phyloP scores from a whole-genome alignment of 2,113 vertebrate species.

The Catharus bicknelli region DNA sequence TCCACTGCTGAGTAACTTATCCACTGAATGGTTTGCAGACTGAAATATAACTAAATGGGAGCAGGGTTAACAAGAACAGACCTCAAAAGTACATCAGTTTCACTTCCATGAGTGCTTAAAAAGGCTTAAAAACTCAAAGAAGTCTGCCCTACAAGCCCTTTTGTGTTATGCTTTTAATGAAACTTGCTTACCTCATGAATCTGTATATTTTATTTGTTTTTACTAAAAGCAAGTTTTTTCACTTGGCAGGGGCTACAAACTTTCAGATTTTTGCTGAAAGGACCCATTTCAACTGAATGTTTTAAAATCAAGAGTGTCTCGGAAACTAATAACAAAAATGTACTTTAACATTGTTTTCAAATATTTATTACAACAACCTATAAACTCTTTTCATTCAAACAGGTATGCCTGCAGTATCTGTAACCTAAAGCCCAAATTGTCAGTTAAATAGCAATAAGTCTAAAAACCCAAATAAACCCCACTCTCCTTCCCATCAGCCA shows the following conservation, averaged over 20 bases:
- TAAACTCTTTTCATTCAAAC: background rate
- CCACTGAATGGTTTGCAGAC: background rate
- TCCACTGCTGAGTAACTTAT: background rate
- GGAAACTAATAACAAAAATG: background rate
- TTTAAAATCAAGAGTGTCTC: background rate
- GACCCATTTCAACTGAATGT: background rate
- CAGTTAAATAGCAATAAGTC: background rate
- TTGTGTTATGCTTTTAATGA: background rate
- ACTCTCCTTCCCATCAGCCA: background rate
- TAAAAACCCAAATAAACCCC: background rate
- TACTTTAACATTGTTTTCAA: constrained; percentile 23
- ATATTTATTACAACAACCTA: constrained; percentile 36
- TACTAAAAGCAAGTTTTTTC: background rate
- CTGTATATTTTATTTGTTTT: constrained; percentile 1
- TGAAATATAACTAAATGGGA: accelerated
- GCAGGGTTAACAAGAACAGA: background rate
- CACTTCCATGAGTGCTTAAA: background rate
- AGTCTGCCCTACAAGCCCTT: accelerated
- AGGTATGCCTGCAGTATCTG: background rate
- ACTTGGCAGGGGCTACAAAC: background rate
- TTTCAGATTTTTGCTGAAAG: background rate
- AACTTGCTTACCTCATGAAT: background rate
- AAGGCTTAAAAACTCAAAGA: background rate
- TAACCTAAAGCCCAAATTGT: background rate
- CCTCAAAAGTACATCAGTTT: background rate